Base-by-base conservation (phyloP, 2,888 invertebrate species). In the Aromia moschata region DNA sequence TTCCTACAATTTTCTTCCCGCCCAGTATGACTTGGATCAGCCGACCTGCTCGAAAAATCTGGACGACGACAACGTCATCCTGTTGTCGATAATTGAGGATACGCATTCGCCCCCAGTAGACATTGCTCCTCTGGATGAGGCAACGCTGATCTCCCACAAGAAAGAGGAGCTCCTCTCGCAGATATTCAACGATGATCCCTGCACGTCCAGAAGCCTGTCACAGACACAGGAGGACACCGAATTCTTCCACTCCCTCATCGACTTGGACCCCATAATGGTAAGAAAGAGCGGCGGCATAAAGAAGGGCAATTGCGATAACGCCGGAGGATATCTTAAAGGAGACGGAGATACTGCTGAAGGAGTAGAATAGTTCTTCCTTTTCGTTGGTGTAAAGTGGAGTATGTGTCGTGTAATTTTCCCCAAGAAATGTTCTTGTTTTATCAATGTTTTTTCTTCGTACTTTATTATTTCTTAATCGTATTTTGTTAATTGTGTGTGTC, bases 101-200 rank as follows among this genome's bases (percentile, higher is more conserved):
- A 41, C 31, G 2, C 12, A 31, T 20, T 9, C 18, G n/a, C 2
- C 12, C n/a, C 17, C 15, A 20, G 36, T 31, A 1, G 31, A 25
- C 1, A n/a, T n/a, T n/a, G 11, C 43, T 20, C n/a, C 16, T n/a
- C 14, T 31, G 11, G 57, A 60, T 38, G 20, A 51, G 11, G 37
- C 49, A 25, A 33, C 52, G 0, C 43, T 46, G 25, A 12, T 63
- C 10, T 25, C 44, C 16, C 25, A 46, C 4, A 51, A 63, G 36
- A 63, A 57, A 40, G 52, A 58, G 12, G 57, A 60, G 40, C 25
- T 63, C 1, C 51, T 57, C 45, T 59, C 60, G 1, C 51, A 60
- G 17, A 45, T 63, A 18, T 59, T 60, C 31, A 36, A 38, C 16
- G 52, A 57, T 2, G 20, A 36, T 5, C 17, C 43, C 4, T 43